Evolutionary conservation across 2,888 invertebrate species (phyloP).

Genomic region (Chrysina gloriosa): DNA sequence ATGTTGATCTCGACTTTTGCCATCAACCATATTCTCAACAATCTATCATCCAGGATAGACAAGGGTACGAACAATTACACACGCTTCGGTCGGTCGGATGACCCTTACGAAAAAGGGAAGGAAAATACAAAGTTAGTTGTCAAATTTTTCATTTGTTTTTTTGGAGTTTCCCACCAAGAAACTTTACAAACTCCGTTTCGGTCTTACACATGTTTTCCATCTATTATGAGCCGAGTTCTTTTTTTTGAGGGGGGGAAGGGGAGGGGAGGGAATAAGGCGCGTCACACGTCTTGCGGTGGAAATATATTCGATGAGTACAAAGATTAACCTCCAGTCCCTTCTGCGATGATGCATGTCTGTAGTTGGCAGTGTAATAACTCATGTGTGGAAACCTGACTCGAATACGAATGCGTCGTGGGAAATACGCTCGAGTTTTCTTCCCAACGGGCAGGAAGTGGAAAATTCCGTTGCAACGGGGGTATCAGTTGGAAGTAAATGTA

Average conservation of each 20-base stretch:
- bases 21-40: too few relatives aligned
- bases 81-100: too few relatives aligned
- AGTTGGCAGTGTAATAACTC: conserved; percentile 44
- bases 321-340: conserved; percentile 49
- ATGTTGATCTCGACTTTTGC: too few relatives aligned
- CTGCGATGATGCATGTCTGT: conserved; percentile 45
- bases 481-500: too few relatives aligned
- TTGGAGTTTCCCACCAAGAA: too few relatives aligned
- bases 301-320: conserved; percentile 46
- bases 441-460: neutral
- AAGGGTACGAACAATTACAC: too few relatives aligned
- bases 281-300: conserved; percentile 22
- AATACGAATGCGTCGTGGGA: conserved; percentile 24
- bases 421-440: conserved; percentile 17
- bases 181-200: too few relatives aligned
- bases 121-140: too few relatives aligned
- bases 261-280: conserved; percentile 8
- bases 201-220: conserved; percentile 15
- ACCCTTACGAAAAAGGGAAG: too few relatives aligned
- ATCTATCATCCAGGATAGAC: too few relatives aligned
- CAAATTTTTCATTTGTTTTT: too few relatives aligned
- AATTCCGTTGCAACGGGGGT: conserved; percentile 9
- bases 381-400: conserved; percentile 39
- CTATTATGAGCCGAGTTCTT: neutral
- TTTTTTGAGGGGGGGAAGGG: neutral